Evolutionary conservation across 2,888 invertebrate genomes (phyloP).

Genomic region (Gastracanthus pulcherrimus): DNA sequence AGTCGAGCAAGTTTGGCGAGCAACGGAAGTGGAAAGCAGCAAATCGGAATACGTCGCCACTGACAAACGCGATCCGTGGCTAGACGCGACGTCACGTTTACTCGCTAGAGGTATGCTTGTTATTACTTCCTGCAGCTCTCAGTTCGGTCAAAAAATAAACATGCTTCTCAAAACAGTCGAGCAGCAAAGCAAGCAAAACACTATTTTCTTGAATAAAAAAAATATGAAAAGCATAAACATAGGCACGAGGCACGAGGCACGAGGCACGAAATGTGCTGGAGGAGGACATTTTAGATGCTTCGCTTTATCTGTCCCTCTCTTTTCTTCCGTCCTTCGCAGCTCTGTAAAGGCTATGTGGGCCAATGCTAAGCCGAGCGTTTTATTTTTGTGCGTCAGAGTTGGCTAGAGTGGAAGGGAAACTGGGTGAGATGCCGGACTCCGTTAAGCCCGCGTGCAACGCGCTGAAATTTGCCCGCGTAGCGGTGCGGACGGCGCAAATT

Average conservation of each 20-base stretch:
- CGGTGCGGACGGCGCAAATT: background rate
- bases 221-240: no score
- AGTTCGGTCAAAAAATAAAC: background rate
- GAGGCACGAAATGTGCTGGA: no score
- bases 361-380: slow-evolving; percentile 41
- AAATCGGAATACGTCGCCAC: slow-evolving; percentile 57
- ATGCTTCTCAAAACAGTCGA: background rate
- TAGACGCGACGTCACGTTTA: slow-evolving; percentile 60
- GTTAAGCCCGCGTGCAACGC: background rate
- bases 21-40: slow-evolving; percentile 46
- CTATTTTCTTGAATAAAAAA: no score
- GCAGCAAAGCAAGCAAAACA: background rate
- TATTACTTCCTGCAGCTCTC: background rate
- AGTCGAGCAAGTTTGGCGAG: slow-evolving; percentile 47
- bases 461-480: background rate
- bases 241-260: no score
- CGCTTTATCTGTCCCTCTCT: slow-evolving; percentile 15
- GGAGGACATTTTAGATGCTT: slow-evolving; percentile 9
- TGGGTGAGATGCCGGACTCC: slow-evolving; percentile 10
- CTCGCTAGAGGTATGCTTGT: slow-evolving; percentile 59
- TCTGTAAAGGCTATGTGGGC: background rate
- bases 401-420: background rate
- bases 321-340: no score
- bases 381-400: slow-evolving; percentile 11
- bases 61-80: slow-evolving; percentile 64